Evolutionary conservation across 2,113 vertebrate species (phyloP).

Genomic region (Cichladusa arquata): DNA sequence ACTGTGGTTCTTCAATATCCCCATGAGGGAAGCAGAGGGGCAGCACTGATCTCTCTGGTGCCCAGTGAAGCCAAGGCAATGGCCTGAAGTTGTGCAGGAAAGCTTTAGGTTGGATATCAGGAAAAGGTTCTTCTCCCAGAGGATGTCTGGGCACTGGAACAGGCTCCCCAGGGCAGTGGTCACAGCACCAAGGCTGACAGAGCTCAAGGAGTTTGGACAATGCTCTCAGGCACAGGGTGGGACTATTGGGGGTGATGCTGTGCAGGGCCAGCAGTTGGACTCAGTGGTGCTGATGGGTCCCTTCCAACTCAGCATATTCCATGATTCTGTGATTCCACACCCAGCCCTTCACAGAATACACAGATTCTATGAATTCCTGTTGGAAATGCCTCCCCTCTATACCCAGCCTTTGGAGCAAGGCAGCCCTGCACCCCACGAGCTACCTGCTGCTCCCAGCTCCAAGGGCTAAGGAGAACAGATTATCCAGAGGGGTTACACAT

Average conservation of each 20-base stretch:
- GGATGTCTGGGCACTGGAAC: rapidly evolving
- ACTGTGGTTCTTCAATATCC: neutral
- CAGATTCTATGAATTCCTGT: neutral
- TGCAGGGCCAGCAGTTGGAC: neutral
- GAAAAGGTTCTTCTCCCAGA: neutral
- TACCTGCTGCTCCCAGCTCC: neutral
- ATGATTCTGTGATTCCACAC: neutral
- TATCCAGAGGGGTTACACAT: rapidly evolving
- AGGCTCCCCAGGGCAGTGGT: neutral
- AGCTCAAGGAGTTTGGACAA: neutral
- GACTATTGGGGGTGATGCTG: too few species aligned
- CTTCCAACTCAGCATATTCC: neutral
- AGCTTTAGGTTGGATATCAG: neutral
- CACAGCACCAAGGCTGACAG: neutral
- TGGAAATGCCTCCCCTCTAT: neutral
- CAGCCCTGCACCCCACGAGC: rapidly evolving
- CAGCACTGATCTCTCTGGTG: neutral
- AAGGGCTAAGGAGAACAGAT: neutral
- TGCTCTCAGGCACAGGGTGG: neutral
- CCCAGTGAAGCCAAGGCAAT: rapidly evolving
- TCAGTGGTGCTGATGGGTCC: neutral
- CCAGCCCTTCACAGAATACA: neutral
- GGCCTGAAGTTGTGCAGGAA: neutral
- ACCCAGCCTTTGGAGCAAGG: neutral
- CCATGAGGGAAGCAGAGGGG: neutral